Evolutionary conservation across 2,797 vertebrate genomes (phyloP), one percentile per base, ranked within the genome.

Genomic region (Leptoclinus maculatus): DNA sequence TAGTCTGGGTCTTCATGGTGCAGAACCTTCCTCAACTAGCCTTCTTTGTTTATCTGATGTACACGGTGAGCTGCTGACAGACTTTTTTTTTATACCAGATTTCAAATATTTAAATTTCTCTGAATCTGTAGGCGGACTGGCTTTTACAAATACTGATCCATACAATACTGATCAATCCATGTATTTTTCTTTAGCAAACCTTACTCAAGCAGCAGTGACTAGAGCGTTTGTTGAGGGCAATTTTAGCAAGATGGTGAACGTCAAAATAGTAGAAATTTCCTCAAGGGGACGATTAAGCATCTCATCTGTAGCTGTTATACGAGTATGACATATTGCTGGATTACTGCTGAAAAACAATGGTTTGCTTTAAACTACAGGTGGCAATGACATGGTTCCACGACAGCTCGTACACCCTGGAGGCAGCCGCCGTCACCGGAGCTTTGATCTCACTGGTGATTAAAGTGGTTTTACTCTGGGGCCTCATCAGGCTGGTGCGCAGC

Each of bases 401-500:
- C 62, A 78, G 25, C 56, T 91, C 91, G 0, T 96, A 94, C 79
- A 95, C 88, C 0, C 86, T 95, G 83, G 96, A 96, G 78, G 96
- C 96, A 0, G 95, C 96, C 0, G 91, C 96, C 17, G 78, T 97
- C 73, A 94, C 83, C 0, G 94, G 96, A 60, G 94, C 94, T 23
- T 78, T 94, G 86, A 93, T 96, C 72, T 96, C 96, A 0, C 92
- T 96, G 38, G 29, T 87, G 45, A 97, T 97, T 59, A 97, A 97
- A 91, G 88, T 70, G 0, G 94, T 95, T 66, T 89, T 97, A 38
- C 84, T 96, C 51, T 95, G 95, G 95, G 92, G 94, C 0, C 88
- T 97, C 88, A 32, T 93, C 69, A 91, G 88, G 0, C 91, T 97
- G 76, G 94, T 95, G 73, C 91, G 84, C 81, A 96, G 92, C 91